Conservation (phyloP, 2,113 vertebrate species). For the Gambusia holbrooki region DNA sequence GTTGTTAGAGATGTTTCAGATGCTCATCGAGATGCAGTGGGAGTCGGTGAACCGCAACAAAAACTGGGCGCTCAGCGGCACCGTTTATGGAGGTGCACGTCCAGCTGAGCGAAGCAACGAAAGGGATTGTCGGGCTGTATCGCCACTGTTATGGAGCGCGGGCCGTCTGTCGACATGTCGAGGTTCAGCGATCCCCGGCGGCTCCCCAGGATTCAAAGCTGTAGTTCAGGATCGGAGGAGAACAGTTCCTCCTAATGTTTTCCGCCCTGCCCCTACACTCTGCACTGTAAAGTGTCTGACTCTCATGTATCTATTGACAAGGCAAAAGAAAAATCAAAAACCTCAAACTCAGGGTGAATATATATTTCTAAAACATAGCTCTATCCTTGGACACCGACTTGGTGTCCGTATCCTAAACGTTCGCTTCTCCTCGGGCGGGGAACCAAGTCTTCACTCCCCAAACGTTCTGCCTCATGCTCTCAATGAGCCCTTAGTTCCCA, state of each 20-base stretch:
- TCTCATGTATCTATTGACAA: slow-evolving; percentile 69
- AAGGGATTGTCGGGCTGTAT: slow-evolving; percentile 75
- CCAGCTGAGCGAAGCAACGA: slow-evolving; percentile 73
- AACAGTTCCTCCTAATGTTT: slow-evolving; percentile 25
- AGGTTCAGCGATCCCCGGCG: slow-evolving; percentile 58
- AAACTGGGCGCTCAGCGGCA: slow-evolving; percentile 55
- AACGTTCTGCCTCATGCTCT: slow-evolving; percentile 80
- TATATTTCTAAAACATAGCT: slow-evolving; percentile 71
- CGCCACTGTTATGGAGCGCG: slow-evolving; percentile 64
- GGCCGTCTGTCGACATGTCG: slow-evolving; percentile 54
- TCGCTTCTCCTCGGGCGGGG: slow-evolving; percentile 82
- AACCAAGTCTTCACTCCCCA: slow-evolving; percentile 76
- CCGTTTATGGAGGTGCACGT: slow-evolving; percentile 66
- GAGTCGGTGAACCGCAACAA: slow-evolving; percentile 58
- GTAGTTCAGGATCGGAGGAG: slow-evolving; percentile 50
- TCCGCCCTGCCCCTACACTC: slow-evolving; percentile 47
- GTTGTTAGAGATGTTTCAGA: slow-evolving; percentile 44
- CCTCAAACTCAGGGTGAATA: slow-evolving; percentile 83
- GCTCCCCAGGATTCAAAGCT: slow-evolving; percentile 49
- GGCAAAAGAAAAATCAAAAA: slow-evolving; percentile 57
- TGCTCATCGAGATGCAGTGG: slow-evolving; percentile 49
- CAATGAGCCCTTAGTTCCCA: slow-evolving; percentile 67
- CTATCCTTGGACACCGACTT: slow-evolving; percentile 71
- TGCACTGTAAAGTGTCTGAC: slow-evolving; percentile 61
- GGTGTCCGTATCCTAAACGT: slow-evolving; percentile 73